Evolutionary conservation across 23 tunicate genomes (phyloP), one percentile per base, ranked within the genome.

Genomic region (Ascidia mentula): DNA sequence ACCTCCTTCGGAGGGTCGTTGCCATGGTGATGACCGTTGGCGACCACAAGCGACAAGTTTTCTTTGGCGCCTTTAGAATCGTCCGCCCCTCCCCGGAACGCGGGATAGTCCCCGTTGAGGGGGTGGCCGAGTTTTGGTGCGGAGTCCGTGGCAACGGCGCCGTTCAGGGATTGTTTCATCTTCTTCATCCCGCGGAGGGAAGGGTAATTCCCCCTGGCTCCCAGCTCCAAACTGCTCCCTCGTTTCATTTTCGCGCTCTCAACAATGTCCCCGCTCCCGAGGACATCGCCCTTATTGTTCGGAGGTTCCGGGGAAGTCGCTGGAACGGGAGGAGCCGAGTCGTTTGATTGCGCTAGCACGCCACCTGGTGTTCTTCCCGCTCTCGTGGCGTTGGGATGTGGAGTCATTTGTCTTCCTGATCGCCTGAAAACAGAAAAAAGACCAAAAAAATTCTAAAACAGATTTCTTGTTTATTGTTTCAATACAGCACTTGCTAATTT

Each of bases 361-460:
- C 38, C 38, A 32, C 38, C 38, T 34, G 74, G 39, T 33, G 74
- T 32, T 40, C 42, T 60, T 1, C 65, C 76, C 15, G 45, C 6
- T 46, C 87, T 72, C 0, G 82, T 60, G 24, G 81, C 60, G 45
- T 82, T 72, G 24, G 97, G 97, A 71, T 91, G 97, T 31, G 97
- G 97, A n/a, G 97, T 91, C 97, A 91, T 86, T 40, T 91, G 90
- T 12, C 97, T 76, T 33, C 81, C 87, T 31, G 72, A 60, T 69
- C 82, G 45, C 32, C 84, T 86, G 78, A n/a, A n/a, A n/a, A n/a
- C n/a, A n/a, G n/a, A n/a, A n/a, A n/a, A n/a, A n/a, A n/a, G n/a
- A n/a, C n/a, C n/a, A n/a, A n/a, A n/a, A n/a, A n/a, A n/a, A n/a
- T n/a, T n/a, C n/a, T n/a, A n/a, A n/a, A n/a, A n/a, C n/a, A n/a